Base-by-base conservation (phyloP, 2,113 vertebrate species). In the Scomber scombrus region DNA sequence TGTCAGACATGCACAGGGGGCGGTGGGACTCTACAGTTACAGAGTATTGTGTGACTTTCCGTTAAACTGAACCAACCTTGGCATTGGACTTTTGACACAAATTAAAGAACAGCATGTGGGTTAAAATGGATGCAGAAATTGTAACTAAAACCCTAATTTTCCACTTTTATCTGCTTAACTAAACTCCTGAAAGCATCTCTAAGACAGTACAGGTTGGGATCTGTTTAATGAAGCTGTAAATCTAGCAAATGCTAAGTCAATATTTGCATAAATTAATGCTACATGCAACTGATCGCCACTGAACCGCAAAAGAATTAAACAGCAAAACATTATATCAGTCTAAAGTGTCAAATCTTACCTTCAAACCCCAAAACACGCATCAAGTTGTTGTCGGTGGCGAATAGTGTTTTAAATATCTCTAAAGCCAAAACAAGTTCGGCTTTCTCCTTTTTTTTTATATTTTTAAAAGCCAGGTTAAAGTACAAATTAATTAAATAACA, bases 21-120 rank as follows among this genome's bases (percentile, higher is more conserved):
- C 52, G 14, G 15, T 26, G 78, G 69, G 88, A 80, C 80, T 82
- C 84, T 91, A 84, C 68, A 34, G 84, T 91, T 90, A 86, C 88
- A 85, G 21, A 68, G 73, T 46, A 85, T 86, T 82, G 61, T 75
- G 50, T 76, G 79, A 72, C 75, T 91, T 91, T 86, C 78, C 75
- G 11, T 77, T 84, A 72, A 85, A 84, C 74, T 74, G 26, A 84
- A 78, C 56, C 40, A 6, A 52, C 29, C 14, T 18, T 23, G 45
- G 14, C 54, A 60, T 23, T 47, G n/a, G 21, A 64, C 18, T 10
- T 51, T 2, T 5, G 43, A 52, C 65, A 56, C 18, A 31, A 70
- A 64, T 54, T 13, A 51, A 71, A 78, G 6, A 3, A 64, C 14
- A 62, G 18, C 46, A 58, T 7, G 34, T 40, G 29, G 6, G 31